phyloP scores from a whole-genome alignment of 2,888 invertebrate genomes.

The Ochropleura leucogaster region DNA sequence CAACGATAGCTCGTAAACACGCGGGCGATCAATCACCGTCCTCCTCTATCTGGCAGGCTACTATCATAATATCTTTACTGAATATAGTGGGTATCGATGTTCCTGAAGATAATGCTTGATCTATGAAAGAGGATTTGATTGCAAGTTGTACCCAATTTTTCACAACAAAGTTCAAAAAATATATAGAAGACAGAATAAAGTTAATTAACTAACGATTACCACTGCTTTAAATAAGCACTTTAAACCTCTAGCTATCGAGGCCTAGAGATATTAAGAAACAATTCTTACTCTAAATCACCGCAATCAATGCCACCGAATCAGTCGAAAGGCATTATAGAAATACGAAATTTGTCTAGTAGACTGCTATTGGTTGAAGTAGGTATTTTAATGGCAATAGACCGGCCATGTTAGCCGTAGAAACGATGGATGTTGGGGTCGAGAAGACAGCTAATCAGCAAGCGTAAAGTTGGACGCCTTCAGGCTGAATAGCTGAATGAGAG shows the following conservation, averaged over 20 bases:
- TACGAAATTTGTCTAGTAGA: too few species aligned
- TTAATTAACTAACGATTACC: not conserved
- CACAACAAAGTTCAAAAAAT: not conserved
- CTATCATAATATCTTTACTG: conserved; percentile 19
- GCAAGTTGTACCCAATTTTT: not conserved
- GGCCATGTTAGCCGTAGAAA: not conserved
- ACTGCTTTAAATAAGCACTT: not conserved
- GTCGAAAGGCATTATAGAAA: too few species aligned
- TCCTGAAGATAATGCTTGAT: conserved; percentile 5
- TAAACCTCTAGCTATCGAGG: not conserved
- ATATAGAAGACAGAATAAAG: not conserved
- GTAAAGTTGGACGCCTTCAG: not conserved
- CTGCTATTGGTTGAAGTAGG: not conserved
- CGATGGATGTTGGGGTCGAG: not conserved
- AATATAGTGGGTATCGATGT: conserved; percentile 12
- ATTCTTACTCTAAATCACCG: too few species aligned
- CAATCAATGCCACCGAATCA: too few species aligned
- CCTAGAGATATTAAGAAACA: too few species aligned
- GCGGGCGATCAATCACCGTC: conserved; percentile 41
- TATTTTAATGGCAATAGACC: not conserved
- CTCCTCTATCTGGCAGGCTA: not conserved
- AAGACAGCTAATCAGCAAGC: not conserved
- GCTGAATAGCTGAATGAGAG: not conserved
- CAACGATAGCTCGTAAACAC: conserved; percentile 46
- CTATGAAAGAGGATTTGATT: not conserved